phyloP scores from a whole-genome alignment of 2,113 vertebrate genomes.

The Nesogale talazaci region DNA sequence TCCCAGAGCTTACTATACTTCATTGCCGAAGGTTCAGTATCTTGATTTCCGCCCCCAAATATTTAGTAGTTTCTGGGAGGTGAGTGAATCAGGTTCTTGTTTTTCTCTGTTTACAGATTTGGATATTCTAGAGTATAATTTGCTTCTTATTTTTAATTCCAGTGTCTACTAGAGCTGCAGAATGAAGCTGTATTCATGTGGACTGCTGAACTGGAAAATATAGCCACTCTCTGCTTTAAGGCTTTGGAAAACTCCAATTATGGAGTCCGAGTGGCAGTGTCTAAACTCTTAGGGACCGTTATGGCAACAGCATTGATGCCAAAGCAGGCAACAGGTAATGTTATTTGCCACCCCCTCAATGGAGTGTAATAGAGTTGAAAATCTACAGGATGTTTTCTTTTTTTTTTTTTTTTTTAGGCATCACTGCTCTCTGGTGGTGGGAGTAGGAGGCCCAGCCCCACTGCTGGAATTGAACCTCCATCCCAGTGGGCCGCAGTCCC shows the following conservation, averaged over 20 bases:
- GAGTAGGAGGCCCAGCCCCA: too few relatives aligned
- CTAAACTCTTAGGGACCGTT: conserved; percentile 95
- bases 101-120: neutral
- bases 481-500: too few relatives aligned
- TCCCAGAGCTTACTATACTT: neutral
- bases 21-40: neutral
- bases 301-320: conserved; percentile 98
- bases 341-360: neutral
- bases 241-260: conserved; percentile 98
- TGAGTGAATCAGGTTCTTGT: neutral
- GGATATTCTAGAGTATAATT: neutral
- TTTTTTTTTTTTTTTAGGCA: too few relatives aligned
- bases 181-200: conserved; percentile 99
- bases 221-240: conserved; percentile 97
- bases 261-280: conserved; percentile 96
- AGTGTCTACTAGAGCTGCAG: conserved; percentile 98
- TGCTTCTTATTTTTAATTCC: conserved; percentile 18
- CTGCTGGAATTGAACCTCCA: too few relatives aligned
- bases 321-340: conserved; percentile 95
- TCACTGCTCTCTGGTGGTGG: too few relatives aligned
- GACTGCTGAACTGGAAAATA: conserved; percentile 97
- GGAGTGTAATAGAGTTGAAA: neutral
- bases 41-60: neutral
- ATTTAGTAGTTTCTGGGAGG: neutral
- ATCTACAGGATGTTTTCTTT: neutral